These are phyloP conservation scores for Odobenus rosmarus DNA, from an alignment of 2,113 vertebrate species.

Conservation along the genomic window DNA sequence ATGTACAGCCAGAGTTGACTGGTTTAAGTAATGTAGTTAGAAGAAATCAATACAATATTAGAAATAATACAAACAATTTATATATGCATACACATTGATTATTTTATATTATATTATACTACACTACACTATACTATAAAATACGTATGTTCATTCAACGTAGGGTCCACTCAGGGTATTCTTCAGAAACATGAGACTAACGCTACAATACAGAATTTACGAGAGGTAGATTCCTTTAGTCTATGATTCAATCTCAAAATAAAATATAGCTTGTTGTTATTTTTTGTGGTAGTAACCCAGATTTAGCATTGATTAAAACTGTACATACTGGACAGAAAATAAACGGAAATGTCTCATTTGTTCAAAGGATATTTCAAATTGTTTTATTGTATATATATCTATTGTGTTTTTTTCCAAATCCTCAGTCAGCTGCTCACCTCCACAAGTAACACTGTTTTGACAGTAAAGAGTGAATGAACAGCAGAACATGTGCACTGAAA, in stretches of 20 bases:
- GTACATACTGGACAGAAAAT: constrained; percentile 52
- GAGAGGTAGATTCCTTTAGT: neutral
- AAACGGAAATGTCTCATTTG: constrained; percentile 46
- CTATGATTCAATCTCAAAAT: constrained; percentile 3
- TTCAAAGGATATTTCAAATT: constrained; percentile 12
- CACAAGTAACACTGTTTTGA: neutral
- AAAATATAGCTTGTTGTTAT: neutral
- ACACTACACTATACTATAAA: neutral
- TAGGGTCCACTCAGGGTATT: neutral
- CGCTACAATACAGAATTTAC: neutral
- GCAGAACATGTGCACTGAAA: neutral
- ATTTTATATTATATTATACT: neutral
- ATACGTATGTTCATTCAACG: neutral
- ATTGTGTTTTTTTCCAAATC: neutral
- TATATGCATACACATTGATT: neutral
- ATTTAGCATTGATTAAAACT: neutral
- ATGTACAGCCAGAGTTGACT: neutral
- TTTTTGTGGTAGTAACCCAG: neutral
- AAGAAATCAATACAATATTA: neutral
- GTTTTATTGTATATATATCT: neutral
- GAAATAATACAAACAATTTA: neutral
- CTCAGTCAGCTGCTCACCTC: neutral
- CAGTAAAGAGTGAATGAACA: neutral
- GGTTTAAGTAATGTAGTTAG: neutral
- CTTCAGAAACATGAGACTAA: neutral